Base-by-base conservation (phyloP, 2,113 vertebrate genomes). In the Gopherus evgoodei region DNA sequence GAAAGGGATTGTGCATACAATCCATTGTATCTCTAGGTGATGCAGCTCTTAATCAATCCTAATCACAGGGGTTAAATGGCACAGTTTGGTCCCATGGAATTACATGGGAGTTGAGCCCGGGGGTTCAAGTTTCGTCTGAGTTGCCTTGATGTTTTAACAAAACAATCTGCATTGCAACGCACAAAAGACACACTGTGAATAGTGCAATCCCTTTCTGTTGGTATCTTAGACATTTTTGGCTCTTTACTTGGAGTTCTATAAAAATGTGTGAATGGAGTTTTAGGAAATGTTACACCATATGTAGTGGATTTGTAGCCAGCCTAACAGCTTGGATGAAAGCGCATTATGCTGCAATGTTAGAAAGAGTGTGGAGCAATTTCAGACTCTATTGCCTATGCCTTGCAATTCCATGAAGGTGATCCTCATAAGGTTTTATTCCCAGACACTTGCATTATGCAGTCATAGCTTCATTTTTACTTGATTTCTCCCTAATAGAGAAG, bases 371-470 rank as follows among this genome's bases (percentile, higher is more conserved):
- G 31, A 81, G 57, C 52, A 88, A 42, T 84, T 89, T 69, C 75
- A 88, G 59, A 49, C 57, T 92, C 86, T 78, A 78, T 47, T 16
- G 22, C 75, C 47, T 44, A 44, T 78, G 29, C 53, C 91, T 93
- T 93, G 91, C 93, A 94, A 90, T 75, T 80, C n/a, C 81, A 49
- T 83, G 65, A 83, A 96, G 94, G 81, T 82, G 84, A 80, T 92
- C 82, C 57, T 92, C 79, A 65, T 69, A 83, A 76, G 81, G 65
- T 83, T 92, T 92, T 88, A 92, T 92, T 92, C 75, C 42, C 31
- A 82, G 79, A 57, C 35, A 59, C 82, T 84, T 49, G 35, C 42
- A n/a, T 78, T 79, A 82, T 88, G 56, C 75, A 92, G 80, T 81
- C 80, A 75, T 84, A 89, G 57, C 86, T 81, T 75, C 42, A 50